phyloP scores from a whole-genome alignment of 1,140 invertebrate genomes.

The Lucilia cuprina region DNA sequence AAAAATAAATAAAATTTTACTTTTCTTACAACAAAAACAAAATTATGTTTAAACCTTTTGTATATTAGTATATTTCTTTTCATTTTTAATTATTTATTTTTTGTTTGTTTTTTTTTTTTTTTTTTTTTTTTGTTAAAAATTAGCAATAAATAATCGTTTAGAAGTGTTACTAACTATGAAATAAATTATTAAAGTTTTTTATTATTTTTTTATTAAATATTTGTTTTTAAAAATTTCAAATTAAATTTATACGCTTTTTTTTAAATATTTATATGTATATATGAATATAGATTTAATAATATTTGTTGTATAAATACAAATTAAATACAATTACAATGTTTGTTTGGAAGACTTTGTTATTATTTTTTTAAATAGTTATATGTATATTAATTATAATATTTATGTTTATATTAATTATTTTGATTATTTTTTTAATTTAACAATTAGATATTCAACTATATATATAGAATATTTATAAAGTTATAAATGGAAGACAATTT shows the following conservation, averaged over 20 bases:
- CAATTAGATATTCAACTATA: neutral
- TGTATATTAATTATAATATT: neutral
- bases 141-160: conserved; percentile 16
- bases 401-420: neutral
- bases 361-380: neutral
- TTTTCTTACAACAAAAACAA: neutral
- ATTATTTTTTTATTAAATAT: conserved; percentile 7
- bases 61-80: neutral
- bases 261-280: neutral
- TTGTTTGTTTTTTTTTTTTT: no score
- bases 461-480: neutral
- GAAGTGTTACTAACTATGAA: neutral
- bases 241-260: neutral
- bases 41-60: neutral
- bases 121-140: conserved; percentile 21
- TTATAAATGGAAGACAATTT: conserved; percentile 33
- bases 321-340: conserved; percentile 22
- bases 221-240: neutral
- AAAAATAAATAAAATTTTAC: no score
- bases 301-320: conserved; percentile 21
- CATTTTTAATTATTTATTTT: neutral
- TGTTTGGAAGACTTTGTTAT: conserved; percentile 18
- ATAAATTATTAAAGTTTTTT: neutral
- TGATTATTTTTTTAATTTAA: neutral
- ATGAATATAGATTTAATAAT: neutral